Evolutionary conservation across 2,113 vertebrate genomes (phyloP).

Genomic region (Sclerurus mexicanus): DNA sequence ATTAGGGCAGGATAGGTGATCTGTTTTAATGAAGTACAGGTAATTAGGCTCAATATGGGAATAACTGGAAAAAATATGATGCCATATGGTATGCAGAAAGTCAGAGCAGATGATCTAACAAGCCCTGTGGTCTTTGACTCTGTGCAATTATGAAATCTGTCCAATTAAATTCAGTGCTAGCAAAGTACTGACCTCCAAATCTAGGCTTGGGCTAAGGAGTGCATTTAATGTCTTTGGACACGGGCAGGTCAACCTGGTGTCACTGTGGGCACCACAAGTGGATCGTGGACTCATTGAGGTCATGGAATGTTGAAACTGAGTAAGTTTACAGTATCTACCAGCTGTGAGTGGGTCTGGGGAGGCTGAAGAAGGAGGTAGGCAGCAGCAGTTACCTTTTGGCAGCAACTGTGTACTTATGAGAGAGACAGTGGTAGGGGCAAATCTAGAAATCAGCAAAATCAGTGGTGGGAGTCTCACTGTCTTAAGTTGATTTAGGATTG

Average conservation of each 20-base stretch:
- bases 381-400: not conserved
- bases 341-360: not conserved
- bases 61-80: slow-evolving; percentile 8
- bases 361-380: not conserved
- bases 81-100: slow-evolving; percentile 27
- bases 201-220: not conserved
- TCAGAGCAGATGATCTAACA: slow-evolving; percentile 29
- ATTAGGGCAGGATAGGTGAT: slow-evolving; percentile 8
- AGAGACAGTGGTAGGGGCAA: not conserved
- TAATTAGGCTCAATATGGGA: slow-evolving; percentile 39
- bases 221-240: not conserved
- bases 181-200: not conserved
- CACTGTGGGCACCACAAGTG: not conserved
- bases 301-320: not conserved
- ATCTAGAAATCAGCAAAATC: not conserved
- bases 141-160: slow-evolving; percentile 5
- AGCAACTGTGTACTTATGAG: not conserved
- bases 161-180: not conserved
- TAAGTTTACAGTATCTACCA: not conserved
- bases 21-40: slow-evolving; percentile 44
- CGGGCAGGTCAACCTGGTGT: not conserved
- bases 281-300: not conserved
- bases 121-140: not conserved
- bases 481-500: not conserved
- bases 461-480: not conserved